Evolutionary conservation across 2,888 invertebrate genomes (phyloP).

Genomic region (Oxyteleia sp.): DNA sequence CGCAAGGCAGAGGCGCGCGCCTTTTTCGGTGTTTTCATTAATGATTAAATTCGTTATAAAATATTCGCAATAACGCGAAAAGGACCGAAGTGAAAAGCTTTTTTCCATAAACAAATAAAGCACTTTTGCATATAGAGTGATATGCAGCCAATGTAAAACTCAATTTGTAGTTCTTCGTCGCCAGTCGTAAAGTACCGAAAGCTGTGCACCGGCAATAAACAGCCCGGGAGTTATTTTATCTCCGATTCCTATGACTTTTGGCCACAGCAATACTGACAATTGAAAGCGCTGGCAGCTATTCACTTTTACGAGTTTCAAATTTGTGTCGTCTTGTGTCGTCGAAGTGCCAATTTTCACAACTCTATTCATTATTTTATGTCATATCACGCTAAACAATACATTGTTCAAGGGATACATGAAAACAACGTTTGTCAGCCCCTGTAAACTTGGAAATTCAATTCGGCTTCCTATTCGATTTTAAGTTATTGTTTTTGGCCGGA

Average conservation of each 20-base stretch:
- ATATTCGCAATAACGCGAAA: constrained; percentile 26
- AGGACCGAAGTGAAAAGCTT: constrained; percentile 12
- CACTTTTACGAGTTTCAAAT: constrained; percentile 65
- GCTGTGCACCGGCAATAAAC: constrained; percentile 62
- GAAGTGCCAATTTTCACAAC: constrained; percentile 61
- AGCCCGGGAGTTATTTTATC: constrained; percentile 53
- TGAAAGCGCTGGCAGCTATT: constrained; percentile 48
- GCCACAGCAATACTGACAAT: constrained; percentile 62
- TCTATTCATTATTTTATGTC: constrained; percentile 61
- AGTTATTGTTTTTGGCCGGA: constrained; percentile 36
- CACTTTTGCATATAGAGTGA: constrained; percentile 61
- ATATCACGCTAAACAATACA: constrained; percentile 57
- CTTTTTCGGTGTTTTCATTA: constrained; percentile 25
- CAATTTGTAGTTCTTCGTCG: constrained; percentile 66
- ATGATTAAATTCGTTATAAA: constrained; percentile 43
- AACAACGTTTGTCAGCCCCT: constrained; percentile 44
- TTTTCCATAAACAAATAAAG: constrained; percentile 62
- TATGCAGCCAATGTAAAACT: constrained; percentile 61
- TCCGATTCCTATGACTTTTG: constrained; percentile 63
- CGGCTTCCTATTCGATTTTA: constrained; percentile 28
- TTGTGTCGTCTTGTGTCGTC: constrained; percentile 58
- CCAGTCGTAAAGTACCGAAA: constrained; percentile 66
- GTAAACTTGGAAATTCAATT: constrained; percentile 48
- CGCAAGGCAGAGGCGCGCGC: neutral
- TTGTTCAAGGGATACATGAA: constrained; percentile 39